Conservation (phyloP, 2,888 invertebrate species). For the Stegophylla sp. region DNA sequence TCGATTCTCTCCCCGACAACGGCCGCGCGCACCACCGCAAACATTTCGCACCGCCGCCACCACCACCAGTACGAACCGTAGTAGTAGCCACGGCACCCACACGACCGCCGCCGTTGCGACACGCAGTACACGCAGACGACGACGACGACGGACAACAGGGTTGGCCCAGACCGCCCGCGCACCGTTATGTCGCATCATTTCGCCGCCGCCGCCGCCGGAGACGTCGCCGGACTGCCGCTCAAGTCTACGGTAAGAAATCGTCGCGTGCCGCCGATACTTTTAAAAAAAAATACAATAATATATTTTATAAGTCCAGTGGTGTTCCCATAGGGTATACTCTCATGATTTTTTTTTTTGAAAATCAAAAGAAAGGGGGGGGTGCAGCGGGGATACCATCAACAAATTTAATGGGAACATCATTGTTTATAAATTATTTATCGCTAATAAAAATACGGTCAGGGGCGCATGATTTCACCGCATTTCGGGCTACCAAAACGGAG, state of each 20-base stretch:
- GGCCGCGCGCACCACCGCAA: background rate
- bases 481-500: background rate
- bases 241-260: conserved; percentile 48
- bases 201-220: conserved; percentile 57
- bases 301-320: no score
- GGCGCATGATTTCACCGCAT: background rate
- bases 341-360: no score
- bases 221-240: conserved; percentile 48
- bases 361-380: no score
- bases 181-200: conserved; percentile 57
- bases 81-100: conserved; percentile 57
- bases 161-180: conserved; percentile 41
- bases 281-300: no score
- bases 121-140: background rate
- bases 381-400: no score
- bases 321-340: no score
- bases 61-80: conserved; percentile 22
- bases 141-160: conserved; percentile 23
- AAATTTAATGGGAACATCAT: no score
- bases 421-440: no score
- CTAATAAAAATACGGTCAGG: no score
- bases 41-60: conserved; percentile 23
- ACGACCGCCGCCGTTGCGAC: conserved; percentile 35
- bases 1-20: background rate
- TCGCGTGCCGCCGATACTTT: background rate